phyloP scores from a whole-genome alignment of 1,140 invertebrate genomes.

The Brachystomella parvula region DNA sequence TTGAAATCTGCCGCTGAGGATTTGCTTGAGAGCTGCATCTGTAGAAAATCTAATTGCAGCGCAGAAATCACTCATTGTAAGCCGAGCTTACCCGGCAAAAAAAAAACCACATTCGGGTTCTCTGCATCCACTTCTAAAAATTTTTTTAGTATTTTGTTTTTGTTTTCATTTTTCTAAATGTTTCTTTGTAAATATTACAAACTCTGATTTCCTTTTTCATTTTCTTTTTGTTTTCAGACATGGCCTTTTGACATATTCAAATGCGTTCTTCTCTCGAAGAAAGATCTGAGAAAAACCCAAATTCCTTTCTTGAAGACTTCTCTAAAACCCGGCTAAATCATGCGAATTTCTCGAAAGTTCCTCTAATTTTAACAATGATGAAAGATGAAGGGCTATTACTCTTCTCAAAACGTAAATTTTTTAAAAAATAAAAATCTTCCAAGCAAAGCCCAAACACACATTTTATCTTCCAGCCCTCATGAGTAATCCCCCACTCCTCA shows the following conservation, averaged over 20 bases:
- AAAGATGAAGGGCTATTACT: neutral
- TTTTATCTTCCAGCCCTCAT: neutral
- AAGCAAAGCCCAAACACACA: neutral
- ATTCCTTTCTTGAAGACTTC: neutral
- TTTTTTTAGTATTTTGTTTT: neutral
- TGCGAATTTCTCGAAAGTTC: neutral
- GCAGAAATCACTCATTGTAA: neutral
- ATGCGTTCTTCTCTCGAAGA: neutral
- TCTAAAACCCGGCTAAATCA: neutral
- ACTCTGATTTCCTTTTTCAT: neutral
- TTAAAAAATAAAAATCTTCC: neutral
- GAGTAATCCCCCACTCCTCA: neutral
- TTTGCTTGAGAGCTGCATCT: neutral
- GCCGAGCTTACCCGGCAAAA: no score
- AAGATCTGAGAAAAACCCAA: neutral
- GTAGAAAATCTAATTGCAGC: neutral
- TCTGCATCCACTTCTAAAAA: neutral
- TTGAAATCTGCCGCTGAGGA: neutral
- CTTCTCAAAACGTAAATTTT: neutral
- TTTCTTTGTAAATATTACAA: neutral
- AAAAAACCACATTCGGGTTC: no score
- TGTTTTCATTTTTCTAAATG: no score
- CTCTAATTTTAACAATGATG: neutral
- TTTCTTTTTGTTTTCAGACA: neutral
- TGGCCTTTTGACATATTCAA: neutral